A percentile compares a stretch with the other conserved stretches of the same genome.
Conservation (phyloP, 2,888 invertebrate species). For the Acholoe squamosa region DNA sequence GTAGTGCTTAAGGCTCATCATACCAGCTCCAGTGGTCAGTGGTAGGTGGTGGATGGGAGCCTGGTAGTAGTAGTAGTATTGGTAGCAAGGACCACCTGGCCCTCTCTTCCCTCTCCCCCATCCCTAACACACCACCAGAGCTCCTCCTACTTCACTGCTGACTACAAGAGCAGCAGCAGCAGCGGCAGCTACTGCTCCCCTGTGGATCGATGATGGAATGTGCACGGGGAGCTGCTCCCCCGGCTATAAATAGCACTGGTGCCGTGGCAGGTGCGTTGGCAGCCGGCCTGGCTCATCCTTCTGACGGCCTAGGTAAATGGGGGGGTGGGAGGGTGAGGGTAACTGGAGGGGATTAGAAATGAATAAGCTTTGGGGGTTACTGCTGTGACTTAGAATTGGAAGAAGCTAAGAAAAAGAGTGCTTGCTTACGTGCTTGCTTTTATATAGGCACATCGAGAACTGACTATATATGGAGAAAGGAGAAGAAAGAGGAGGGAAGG, state of each 20-base stretch:
- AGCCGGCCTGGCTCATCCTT: not conserved
- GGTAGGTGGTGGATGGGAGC: not conserved
- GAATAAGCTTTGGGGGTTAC: no score
- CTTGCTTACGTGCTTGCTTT: no score
- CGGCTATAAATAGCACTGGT: not conserved
- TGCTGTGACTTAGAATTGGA: no score
- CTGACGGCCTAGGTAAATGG: not conserved
- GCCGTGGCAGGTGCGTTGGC: constrained; percentile 5
- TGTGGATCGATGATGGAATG: constrained; percentile 6
- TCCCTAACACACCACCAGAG: no score
- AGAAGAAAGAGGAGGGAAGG: not conserved
- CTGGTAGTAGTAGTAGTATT: not conserved
- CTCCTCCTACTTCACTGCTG: not conserved
- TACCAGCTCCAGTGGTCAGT: not conserved
- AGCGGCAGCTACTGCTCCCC: not conserved
- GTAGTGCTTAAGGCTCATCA: not conserved
- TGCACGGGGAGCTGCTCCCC: not conserved
- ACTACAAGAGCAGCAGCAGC: not conserved
- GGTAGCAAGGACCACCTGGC: not conserved
- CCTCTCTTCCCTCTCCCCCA: no score
- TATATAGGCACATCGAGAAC: not conserved
- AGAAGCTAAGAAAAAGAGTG: not conserved
- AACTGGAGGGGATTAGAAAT: not conserved
- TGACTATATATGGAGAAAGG: not conserved
- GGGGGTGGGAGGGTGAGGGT: not conserved